Conservation (phyloP, 1,140 invertebrate genomes). For the Drosophila azteca region DNA sequence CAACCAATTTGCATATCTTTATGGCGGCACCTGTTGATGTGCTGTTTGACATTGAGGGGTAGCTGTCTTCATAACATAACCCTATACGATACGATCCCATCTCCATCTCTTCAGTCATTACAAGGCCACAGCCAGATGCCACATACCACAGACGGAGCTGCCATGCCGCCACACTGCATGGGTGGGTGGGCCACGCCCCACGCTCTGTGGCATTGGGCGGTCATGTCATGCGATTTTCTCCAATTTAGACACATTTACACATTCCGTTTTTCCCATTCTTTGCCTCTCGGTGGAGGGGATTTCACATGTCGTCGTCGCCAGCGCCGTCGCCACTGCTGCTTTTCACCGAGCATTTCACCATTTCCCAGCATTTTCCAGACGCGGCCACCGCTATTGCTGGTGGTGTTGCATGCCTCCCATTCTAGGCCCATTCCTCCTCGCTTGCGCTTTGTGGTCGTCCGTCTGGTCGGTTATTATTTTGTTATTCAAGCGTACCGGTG, state of each 20-base stretch:
- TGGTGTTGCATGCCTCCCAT: slow-evolving; percentile 73
- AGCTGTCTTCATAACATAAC: slow-evolving; percentile 25
- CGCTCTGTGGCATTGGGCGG: neutral
- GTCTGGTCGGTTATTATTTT: slow-evolving; percentile 54
- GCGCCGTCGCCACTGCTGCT: slow-evolving; percentile 18
- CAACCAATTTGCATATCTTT: slow-evolving; percentile 56
- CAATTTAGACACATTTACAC: slow-evolving; percentile 75
- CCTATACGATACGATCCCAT: slow-evolving; percentile 5
- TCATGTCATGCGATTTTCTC: slow-evolving; percentile 55
- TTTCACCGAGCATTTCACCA: slow-evolving; percentile 39
- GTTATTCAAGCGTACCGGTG: slow-evolving; percentile 42
- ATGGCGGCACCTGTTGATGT: slow-evolving; percentile 37
- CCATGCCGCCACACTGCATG: too few species aligned
- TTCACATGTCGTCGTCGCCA: slow-evolving; percentile 61
- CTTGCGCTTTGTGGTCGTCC: slow-evolving; percentile 47
- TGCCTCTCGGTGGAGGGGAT: slow-evolving; percentile 34
- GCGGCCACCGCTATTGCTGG: slow-evolving; percentile 11
- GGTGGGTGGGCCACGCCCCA: slow-evolving; percentile 22
- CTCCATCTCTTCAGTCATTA: neutral
- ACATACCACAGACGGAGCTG: neutral
- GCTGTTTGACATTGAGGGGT: slow-evolving; percentile 58
- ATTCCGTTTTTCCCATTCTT: slow-evolving; percentile 60
- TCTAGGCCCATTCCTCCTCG: slow-evolving; percentile 36
- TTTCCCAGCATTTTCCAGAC: slow-evolving; percentile 35
- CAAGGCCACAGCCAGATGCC: slow-evolving; percentile 34